Percentiles rank a stretch among this genome's conserved stretches.
Conservation (phyloP, 2,888 invertebrate genomes). For the Hydropsyche betteni region DNA sequence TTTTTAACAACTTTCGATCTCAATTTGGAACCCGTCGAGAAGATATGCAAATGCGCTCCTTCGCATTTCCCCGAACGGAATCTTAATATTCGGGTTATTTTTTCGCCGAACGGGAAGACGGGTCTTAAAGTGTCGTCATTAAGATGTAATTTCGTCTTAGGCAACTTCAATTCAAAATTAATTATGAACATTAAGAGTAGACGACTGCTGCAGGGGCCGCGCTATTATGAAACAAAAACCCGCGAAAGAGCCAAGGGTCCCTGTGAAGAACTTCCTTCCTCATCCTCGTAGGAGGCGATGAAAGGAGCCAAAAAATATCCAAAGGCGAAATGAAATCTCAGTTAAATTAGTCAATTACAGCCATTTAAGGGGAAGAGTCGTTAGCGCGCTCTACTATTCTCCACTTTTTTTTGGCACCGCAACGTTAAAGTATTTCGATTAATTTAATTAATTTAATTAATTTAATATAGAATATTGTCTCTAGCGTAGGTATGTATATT, state of each 20-base stretch:
- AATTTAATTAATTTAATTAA: too few species aligned
- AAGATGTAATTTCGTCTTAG: constrained; percentile 36
- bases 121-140: constrained; percentile 31
- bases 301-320: neutral
- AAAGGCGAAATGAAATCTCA: constrained; percentile 18
- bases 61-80: too few species aligned
- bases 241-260: neutral
- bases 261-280: neutral
- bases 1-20: too few species aligned
- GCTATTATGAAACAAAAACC: constrained; percentile 33
- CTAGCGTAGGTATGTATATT: too few species aligned
- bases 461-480: too few species aligned
- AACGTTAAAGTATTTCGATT: too few species aligned
- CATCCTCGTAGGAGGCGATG: too few species aligned
- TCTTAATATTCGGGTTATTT: constrained; percentile 4
- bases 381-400: neutral
- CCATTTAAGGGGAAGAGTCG: neutral
- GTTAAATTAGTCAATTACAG: constrained; percentile 34
- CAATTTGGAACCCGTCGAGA: too few species aligned
- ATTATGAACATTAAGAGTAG: constrained; percentile 34
- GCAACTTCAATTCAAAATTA: constrained; percentile 34
- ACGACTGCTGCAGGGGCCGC: neutral
- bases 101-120: neutral
- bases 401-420: too few species aligned
- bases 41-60: too few species aligned